A percentile compares a stretch with the other conserved stretches of the same genome.
phyloP scores from a whole-genome alignment of 2,888 invertebrate species.

The Leptinotarsa haldemani region DNA sequence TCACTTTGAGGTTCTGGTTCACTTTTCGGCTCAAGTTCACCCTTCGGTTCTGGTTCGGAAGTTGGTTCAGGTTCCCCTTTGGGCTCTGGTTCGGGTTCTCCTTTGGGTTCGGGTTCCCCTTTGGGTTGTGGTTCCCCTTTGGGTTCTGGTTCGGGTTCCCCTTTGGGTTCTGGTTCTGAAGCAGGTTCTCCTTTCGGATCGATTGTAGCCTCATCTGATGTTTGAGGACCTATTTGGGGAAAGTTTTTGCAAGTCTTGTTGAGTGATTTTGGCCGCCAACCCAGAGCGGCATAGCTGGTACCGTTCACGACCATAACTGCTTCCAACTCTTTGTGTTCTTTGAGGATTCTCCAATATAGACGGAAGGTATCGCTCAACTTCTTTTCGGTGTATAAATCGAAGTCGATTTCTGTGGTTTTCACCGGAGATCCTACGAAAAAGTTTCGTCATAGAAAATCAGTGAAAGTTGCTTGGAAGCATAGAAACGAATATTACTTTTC shows the following conservation, averaged over 20 bases:
- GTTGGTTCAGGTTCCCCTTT: conserved; percentile 60
- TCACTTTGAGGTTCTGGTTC: conserved; percentile 59
- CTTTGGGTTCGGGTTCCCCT: conserved; percentile 62
- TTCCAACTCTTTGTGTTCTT: conserved; percentile 88
- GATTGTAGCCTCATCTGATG: conserved; percentile 47
- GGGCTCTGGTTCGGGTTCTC: conserved; percentile 47
- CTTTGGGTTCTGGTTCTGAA: conserved; percentile 62
- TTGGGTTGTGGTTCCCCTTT: conserved; percentile 46
- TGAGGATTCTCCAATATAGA: conserved; percentile 87
- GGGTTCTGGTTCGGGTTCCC: conserved; percentile 47
- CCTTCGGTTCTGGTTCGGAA: conserved; percentile 63
- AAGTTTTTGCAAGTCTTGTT: conserved; percentile 84
- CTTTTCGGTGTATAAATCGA: conserved; percentile 76
- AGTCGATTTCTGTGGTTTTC: conserved; percentile 79
- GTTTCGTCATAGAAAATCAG: neutral
- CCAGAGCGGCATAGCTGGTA: conserved; percentile 87
- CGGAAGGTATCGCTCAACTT: conserved; percentile 80
- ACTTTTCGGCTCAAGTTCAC: conserved; percentile 61
- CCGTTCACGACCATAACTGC: conserved; percentile 89
- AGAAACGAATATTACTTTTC: no score
- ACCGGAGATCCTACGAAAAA: conserved; percentile 76
- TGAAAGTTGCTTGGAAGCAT: neutral
- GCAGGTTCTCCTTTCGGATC: conserved; percentile 52
- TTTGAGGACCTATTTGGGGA: conserved; percentile 71
- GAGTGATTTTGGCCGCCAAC: conserved; percentile 88